phyloP scores from a whole-genome alignment of 2,888 invertebrate species.

The Augochlorella aurata region DNA sequence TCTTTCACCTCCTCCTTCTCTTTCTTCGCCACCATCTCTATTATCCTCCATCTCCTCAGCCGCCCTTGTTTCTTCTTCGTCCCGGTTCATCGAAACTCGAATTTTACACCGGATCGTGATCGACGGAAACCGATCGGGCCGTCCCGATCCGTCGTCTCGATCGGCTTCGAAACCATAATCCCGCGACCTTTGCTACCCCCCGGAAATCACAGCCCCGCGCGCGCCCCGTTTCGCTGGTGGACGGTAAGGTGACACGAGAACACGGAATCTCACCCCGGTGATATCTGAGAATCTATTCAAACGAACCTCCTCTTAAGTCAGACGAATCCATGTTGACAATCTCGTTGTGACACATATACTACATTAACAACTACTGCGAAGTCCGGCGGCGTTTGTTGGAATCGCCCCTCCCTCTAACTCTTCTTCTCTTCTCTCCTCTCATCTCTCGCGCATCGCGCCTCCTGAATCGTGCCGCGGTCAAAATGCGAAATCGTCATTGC shows the following conservation, averaged over 20 bases:
- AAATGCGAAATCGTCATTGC: conserved; percentile 57
- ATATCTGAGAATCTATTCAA: conserved; percentile 60
- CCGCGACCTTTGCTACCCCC: not conserved
- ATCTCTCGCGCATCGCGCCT: conserved; percentile 62
- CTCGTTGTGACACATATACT: conserved; percentile 82
- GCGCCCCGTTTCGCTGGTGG: not conserved
- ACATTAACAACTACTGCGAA: conserved; percentile 81
- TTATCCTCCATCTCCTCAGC: not conserved
- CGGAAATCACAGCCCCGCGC: conserved; percentile 6
- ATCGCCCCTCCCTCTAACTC: conserved; percentile 78
- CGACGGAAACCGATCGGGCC: not conserved
- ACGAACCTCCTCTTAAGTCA: conserved; percentile 82
- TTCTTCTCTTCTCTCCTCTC: conserved; percentile 63
- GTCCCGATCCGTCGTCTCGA: not conserved
- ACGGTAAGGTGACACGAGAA: conserved; percentile 4
- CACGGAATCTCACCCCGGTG: conserved; percentile 20
- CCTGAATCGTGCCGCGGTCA: conserved; percentile 58
- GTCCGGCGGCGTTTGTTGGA: conserved; percentile 81
- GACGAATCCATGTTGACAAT: conserved; percentile 82
- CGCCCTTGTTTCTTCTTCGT: conserved; percentile 3
- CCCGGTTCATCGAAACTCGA: conserved; percentile 10
- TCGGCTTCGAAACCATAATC: no score
- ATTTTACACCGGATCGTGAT: conserved; percentile 13
- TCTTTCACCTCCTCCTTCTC: conserved; percentile 42
- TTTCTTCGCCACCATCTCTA: conserved; percentile 20